A percentile compares a stretch with the other conserved stretches of the same genome.
Evolutionary conservation across 2,797 vertebrate species (phyloP).

Genomic region (Chelmon rostratus): DNA sequence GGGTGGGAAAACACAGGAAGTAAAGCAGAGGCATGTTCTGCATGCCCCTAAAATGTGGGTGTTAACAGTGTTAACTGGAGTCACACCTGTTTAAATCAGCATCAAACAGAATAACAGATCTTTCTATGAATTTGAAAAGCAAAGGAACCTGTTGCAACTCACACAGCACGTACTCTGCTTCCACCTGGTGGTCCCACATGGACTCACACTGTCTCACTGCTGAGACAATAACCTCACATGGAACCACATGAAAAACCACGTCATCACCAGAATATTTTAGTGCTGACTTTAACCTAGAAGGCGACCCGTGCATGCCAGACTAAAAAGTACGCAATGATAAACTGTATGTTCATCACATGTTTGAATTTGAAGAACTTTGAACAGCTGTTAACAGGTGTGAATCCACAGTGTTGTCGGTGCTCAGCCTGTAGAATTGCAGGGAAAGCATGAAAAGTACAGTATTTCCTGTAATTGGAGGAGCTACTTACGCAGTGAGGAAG

Average conservation of each 20-base stretch:
- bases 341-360: neutral
- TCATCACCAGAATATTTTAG: neutral
- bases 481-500: conserved; percentile 4
- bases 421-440: neutral
- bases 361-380: neutral
- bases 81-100: too few species aligned
- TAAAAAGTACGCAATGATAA: neutral
- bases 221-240: neutral
- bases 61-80: neutral
- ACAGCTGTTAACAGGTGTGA: neutral
- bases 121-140: neutral
- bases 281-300: neutral
- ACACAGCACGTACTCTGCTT: conserved; percentile 23
- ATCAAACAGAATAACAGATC: neutral
- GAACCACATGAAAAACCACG: neutral
- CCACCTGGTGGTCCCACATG: conserved; percentile 38
- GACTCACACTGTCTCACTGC: neutral
- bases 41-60: neutral
- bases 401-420: neutral
- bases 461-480: conserved; percentile 70
- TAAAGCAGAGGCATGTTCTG: neutral
- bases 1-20: too few species aligned
- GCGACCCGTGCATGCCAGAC: neutral
- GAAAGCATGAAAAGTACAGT: neutral
- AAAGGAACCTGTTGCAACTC: neutral